Evolutionary conservation across 2,888 invertebrate species (phyloP), one percentile per base, ranked within the genome.

Genomic region (Chloromyia formosa): DNA sequence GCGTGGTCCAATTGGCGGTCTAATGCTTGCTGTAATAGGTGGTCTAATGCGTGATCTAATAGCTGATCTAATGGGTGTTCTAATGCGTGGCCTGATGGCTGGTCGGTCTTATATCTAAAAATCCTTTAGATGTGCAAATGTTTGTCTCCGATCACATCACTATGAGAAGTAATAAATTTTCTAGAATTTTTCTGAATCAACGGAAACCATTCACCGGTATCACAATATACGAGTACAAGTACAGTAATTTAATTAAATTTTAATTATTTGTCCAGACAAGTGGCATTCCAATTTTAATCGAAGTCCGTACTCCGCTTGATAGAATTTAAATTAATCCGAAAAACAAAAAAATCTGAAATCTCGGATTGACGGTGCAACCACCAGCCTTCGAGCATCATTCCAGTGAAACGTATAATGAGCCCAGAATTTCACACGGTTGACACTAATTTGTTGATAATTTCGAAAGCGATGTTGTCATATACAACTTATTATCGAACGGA

Each of bases 201-300:
- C n/a, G n/a, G n/a, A n/a, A n/a, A n/a, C n/a, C n/a, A n/a, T n/a
- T n/a, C n/a, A n/a, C n/a, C n/a, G n/a, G n/a, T n/a, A n/a, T n/a
- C n/a, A n/a, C n/a, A n/a, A n/a, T n/a, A n/a, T n/a, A n/a, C n/a
- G n/a, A n/a, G n/a, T n/a, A n/a, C n/a, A n/a, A n/a, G n/a, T n/a
- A n/a, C n/a, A n/a, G n/a, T n/a, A n/a, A n/a, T 71, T 71, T 35
- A 56, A 71, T 71, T 71, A 71, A 56, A 40, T 71, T 71, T 71
- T 71, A 71, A 71, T 71, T 71, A 71, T 58, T 71, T 71, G 58
- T 40, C 56, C 71, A 56, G 71, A 71, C 71, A 56, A 71, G 58
- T 58, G 58, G 71, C 22, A 56, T 40, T 49, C 58, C 66, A 7
- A 66, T 56, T 71, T 71, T 56, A 35, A 71, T 56, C 10, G 58